Evolutionary conservation across 2,797 vertebrate species (phyloP), one percentile per base, ranked within the genome.

Genomic region (Gambusia yucatana): DNA sequence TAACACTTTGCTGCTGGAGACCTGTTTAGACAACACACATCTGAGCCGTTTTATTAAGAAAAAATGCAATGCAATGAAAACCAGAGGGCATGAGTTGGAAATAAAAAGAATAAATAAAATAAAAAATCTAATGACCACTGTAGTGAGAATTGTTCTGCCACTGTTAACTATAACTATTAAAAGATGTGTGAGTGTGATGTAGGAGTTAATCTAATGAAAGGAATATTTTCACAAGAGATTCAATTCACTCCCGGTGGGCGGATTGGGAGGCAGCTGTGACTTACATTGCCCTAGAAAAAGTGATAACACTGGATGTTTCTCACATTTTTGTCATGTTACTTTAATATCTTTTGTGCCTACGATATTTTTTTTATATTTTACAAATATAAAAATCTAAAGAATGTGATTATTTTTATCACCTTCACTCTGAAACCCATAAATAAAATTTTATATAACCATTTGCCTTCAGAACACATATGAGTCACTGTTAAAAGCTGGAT

Each of bases 171-270:
- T n/a, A 10, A 73, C 73, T 89, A 90, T 89, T 85, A 85, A 48
- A 83, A 84, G 80, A 86, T 0, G 77, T 81, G 77, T 71, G 77
- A 88, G 81, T 80, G 77, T 79, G 22, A 71, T 65, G 86, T 88
- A 65, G 84, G 87, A 76, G 84, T 85, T 71, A 69, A 79, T 76
- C 75, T 82, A 67, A 61, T 87, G 69, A 85, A 77, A 86, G 22
- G 73, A 55, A 13, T 59, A 41, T 71, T 83, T 84, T 83, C 67
- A 72, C 82, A 70, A 71, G 65, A 84, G 79, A 77, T 84, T 75
- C 46, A 61, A 39, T 74, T 86, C 72, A 44, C 57, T 79, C 43
- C 4, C 22, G 59, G 78, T 89, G 79, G 85, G 84, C 28, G 76
- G 72, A n/a, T 28, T 79, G 70, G 81, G 74, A 69, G 48, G 72